Evolutionary conservation across 2,797 vertebrate genomes (phyloP).

Genomic region (Zenarchopterus dispar): DNA sequence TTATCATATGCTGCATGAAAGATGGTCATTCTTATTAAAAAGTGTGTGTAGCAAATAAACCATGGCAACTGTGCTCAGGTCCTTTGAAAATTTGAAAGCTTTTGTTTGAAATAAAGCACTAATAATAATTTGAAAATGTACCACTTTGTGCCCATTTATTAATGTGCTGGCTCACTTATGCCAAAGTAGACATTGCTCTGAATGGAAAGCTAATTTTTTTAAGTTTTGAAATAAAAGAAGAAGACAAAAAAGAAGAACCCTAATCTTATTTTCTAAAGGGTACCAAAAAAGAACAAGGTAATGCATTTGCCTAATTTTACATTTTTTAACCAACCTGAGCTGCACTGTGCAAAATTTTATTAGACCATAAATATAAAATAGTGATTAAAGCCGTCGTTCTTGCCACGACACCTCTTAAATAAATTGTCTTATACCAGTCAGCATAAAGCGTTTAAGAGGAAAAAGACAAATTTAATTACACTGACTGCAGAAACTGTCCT

Average conservation of each 20-base stretch:
- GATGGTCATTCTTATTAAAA: too few relatives aligned
- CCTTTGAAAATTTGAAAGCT: too few relatives aligned
- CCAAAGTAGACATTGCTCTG: not conserved
- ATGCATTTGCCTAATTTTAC: too few relatives aligned
- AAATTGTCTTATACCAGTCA: conserved; percentile 1
- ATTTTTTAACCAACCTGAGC: too few relatives aligned
- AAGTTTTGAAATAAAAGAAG: not conserved
- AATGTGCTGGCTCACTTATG: not conserved
- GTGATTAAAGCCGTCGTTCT: conserved; percentile 12
- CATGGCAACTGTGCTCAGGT: too few relatives aligned
- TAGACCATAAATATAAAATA: conserved; percentile 11
- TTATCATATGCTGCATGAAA: too few relatives aligned
- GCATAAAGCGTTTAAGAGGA: not conserved
- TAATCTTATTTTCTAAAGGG: not conserved
- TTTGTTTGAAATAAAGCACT: too few relatives aligned
- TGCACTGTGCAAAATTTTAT: not conserved
- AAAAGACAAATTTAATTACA: not conserved
- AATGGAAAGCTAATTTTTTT: not conserved
- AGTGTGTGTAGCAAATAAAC: too few relatives aligned
- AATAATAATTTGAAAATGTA: not conserved
- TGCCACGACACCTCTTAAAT: conserved; percentile 1
- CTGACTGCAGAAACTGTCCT: not conserved
- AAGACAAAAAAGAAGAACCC: not conserved
- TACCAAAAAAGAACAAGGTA: too few relatives aligned
- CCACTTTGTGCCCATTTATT: too few relatives aligned